phyloP scores from a whole-genome alignment of 2,888 invertebrate species.

The Agrypnus murinus region DNA sequence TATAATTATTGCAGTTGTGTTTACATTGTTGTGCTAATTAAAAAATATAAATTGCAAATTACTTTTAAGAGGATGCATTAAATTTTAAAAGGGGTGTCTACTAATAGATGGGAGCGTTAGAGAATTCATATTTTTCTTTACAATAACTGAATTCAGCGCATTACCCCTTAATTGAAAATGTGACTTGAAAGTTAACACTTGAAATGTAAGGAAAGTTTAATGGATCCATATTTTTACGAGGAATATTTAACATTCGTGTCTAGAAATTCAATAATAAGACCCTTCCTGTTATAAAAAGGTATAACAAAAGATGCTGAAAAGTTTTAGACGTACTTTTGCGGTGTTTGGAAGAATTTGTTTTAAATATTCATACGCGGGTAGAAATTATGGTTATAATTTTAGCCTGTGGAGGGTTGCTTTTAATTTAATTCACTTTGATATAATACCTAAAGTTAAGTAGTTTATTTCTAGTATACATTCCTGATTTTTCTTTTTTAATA shows the following conservation, averaged over 20 bases:
- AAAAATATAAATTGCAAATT: no score
- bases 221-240: constrained; percentile 30
- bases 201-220: constrained; percentile 32
- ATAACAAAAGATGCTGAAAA: constrained; percentile 8
- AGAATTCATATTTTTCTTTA: constrained; percentile 35
- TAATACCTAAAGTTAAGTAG: constrained; percentile 2
- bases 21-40: no score
- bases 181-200: constrained; percentile 43
- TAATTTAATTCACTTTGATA: constrained; percentile 10
- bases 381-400: neutral
- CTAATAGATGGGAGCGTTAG: constrained; percentile 7
- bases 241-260: constrained; percentile 31
- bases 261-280: constrained; percentile 18
- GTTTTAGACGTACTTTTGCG: neutral
- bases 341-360: constrained; percentile 19
- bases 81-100: constrained; percentile 18
- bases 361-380: constrained; percentile 9
- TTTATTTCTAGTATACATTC: neutral
- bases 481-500: constrained; percentile 1
- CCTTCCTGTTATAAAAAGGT: neutral
- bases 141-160: constrained; percentile 27
- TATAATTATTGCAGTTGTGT: no score
- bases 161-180: constrained; percentile 42
- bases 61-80: constrained; percentile 8
- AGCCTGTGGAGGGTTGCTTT: neutral